Percentiles rank a stretch among this genome's conserved stretches.
Evolutionary conservation across 1,140 invertebrate species (phyloP).

Genomic region (Heliconius hewitsoni): DNA sequence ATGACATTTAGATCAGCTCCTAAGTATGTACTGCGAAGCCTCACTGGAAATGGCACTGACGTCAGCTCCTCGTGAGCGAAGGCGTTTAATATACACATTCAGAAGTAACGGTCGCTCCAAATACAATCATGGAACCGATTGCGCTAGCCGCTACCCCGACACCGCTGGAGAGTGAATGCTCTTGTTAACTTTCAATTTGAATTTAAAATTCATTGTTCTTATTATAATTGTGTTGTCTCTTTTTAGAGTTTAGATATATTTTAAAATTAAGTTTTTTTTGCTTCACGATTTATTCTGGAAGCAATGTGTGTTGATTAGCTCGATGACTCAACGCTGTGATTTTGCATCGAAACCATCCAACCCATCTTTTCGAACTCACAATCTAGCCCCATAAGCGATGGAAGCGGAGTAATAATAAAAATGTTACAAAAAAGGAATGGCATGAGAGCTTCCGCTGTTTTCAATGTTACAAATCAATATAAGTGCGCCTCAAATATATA

Average conservation of each 20-base stretch:
- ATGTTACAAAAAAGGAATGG: no score
- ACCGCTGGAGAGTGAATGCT: background rate
- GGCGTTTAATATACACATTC: conserved; percentile 27
- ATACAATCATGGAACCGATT: conserved; percentile 45
- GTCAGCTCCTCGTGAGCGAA: conserved; percentile 32
- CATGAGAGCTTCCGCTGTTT: no score
- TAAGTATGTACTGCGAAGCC: conserved; percentile 19
- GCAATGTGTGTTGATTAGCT: no score
- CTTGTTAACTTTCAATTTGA: background rate
- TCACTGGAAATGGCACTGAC: conserved; percentile 32
- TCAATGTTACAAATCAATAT: no score
- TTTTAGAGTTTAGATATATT: background rate
- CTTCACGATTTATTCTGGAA: background rate
- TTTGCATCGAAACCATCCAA: no score
- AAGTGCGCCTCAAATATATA: no score
- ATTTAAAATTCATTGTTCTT: background rate
- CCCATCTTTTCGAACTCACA: no score
- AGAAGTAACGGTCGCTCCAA: conserved; percentile 42
- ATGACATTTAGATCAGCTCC: conserved; percentile 25
- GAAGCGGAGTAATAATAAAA: no score
- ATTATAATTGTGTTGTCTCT: background rate
- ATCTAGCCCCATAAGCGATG: no score
- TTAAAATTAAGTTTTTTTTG: background rate
- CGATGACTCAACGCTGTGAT: no score
- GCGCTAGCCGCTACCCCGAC: conserved; percentile 1